Evolutionary conservation across 2,888 invertebrate genomes (phyloP).

Genomic region (Vanessa cardui): DNA sequence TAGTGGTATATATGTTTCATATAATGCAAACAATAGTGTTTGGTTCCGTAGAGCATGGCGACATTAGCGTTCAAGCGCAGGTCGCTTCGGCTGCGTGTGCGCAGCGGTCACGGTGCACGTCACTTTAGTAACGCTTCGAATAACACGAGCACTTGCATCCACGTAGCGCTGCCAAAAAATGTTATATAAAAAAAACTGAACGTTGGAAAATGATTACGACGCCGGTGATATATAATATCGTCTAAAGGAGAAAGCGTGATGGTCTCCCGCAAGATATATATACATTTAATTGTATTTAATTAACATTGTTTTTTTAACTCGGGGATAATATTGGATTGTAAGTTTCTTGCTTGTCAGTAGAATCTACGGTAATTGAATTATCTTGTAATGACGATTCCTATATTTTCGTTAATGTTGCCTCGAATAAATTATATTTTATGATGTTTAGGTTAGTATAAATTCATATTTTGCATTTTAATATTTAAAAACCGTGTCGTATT

Average conservation of each 20-base stretch:
- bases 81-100: constrained; percentile 44
- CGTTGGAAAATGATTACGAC: not conserved
- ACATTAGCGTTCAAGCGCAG: constrained; percentile 43
- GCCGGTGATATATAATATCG: constrained; percentile 1
- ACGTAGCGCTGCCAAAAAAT: constrained; percentile 26
- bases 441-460: not conserved
- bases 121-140: constrained; percentile 49
- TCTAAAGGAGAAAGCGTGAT: constrained; percentile 1
- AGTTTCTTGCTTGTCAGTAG: too few species aligned
- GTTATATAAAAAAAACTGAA: constrained; percentile 30
- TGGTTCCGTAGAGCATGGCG: constrained; percentile 22
- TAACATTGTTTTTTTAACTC: too few species aligned
- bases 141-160: constrained; percentile 29
- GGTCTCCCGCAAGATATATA: not conserved
- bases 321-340: too few species aligned
- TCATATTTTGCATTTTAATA: constrained; percentile 15
- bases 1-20: too few species aligned
- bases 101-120: constrained; percentile 47
- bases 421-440: too few species aligned
- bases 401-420: too few species aligned
- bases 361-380: too few species aligned
- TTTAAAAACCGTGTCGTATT: constrained; percentile 52
- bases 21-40: constrained; percentile 22
- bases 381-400: too few species aligned
- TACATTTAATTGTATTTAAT: too few species aligned